Conservation (phyloP, 92 coral and sea anemone genomes). For the Bergia puertoricense region DNA sequence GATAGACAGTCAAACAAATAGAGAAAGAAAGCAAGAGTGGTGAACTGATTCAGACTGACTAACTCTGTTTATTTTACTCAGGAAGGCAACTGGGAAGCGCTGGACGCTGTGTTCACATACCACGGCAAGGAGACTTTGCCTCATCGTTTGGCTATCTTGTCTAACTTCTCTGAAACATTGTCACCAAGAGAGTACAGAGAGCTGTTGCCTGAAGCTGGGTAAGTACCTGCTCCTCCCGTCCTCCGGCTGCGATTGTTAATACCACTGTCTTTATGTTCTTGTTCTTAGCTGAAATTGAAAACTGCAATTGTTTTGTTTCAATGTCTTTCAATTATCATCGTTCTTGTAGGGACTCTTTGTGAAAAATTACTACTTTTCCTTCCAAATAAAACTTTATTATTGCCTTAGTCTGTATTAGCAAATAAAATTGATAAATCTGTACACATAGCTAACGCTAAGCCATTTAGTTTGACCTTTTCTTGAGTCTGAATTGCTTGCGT, state of each 20-base stretch:
- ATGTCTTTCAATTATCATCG: too few relatives aligned
- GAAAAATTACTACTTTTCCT: too few relatives aligned
- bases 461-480: too few relatives aligned
- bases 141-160: constrained; percentile 91
- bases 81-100: constrained; percentile 94
- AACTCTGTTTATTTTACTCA: constrained; percentile 27
- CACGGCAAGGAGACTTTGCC: constrained; percentile 86
- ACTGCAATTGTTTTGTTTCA: too few relatives aligned
- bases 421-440: too few relatives aligned
- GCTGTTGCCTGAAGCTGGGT: constrained; percentile 98
- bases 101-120: constrained; percentile 85
- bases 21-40: too few relatives aligned
- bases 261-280: neutral
- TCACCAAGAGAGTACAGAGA: constrained; percentile 77
- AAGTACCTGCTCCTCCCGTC: neutral
- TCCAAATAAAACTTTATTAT: too few relatives aligned
- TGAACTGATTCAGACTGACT: neutral
- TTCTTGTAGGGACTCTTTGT: too few relatives aligned
- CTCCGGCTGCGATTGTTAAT: neutral
- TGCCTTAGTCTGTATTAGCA: too few relatives aligned
- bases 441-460: too few relatives aligned
- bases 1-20: too few relatives aligned
- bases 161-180: constrained; percentile 87
- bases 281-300: neutral
- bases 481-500: too few relatives aligned